Base-by-base conservation (phyloP, 2,797 vertebrate genomes). In the Spinus olivaceus region DNA sequence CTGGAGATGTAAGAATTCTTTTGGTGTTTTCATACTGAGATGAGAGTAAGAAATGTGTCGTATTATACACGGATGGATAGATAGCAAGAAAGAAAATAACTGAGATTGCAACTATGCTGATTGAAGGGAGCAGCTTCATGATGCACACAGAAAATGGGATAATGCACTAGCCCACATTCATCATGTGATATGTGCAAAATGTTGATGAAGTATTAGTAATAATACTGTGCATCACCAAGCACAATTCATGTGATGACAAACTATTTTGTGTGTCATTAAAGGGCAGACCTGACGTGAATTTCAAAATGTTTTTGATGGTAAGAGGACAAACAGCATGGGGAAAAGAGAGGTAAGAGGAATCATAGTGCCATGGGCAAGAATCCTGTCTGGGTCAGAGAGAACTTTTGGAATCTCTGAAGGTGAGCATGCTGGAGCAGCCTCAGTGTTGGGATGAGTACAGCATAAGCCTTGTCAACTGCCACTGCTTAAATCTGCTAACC, bases 41-140 rank as follows among this genome's bases (percentile, higher is more conserved):
- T 92, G 96, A 91, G 82, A 95, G 61, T 79, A 96, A 91, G 91
- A 97, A 96, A 92, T 73, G 37, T 97, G 95, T 97, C 86, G 41
- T 96, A 92, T 97, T 96, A 91, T 92, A 88, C 81, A 96, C 37
- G 94, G 88, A 96, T 95, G 93, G 92, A 57, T 96, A 96, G 92
- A 81, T 49, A 94, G 72, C 76, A 88, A 96, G 71, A 94, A 96
- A 96, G 90, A 80, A 97, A 97, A 95, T 87, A 95, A 96, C 74
- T 44, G 74, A 67, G 66, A 89, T 54, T 84, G 93, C 90, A 95
- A 91, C 51, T 88, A 95, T 61, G 37, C 78, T 87, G 85, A 94
- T 51, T 94, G 88, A 83, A 82, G 85, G 78, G 92, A 88, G 93
- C 57, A 83, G 54, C 78, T 86, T 84, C 79, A 28, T 89, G 78